These are phyloP conservation scores for Sinella curviseta DNA, from an alignment of 1,140 invertebrate species.

Conservation along the genomic window DNA sequence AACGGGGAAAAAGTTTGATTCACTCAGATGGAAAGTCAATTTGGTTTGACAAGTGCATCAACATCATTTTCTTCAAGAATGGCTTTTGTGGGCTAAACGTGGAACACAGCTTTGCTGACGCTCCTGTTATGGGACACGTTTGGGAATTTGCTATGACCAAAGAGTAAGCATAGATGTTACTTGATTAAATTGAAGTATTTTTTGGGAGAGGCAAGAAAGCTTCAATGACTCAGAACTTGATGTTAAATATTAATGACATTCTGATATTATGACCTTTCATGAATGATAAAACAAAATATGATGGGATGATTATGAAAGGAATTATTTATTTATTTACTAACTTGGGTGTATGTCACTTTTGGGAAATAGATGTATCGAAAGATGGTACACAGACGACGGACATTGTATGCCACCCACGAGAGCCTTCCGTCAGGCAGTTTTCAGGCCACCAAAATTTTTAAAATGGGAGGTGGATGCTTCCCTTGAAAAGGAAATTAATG, in stretches of 20 bases:
- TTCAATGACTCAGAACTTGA: no score
- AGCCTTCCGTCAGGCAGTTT: constrained; percentile 52
- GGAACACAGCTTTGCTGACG: constrained; percentile 63
- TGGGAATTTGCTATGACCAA: constrained; percentile 59
- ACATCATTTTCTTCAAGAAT: constrained; percentile 57
- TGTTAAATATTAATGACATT: no score
- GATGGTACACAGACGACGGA: constrained; percentile 54
- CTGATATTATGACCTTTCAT: no score
- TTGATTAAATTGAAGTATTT: no score
- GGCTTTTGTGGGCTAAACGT: constrained; percentile 61
- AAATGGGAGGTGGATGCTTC: constrained; percentile 53
- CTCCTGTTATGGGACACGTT: constrained; percentile 62
- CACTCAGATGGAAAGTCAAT: constrained; percentile 57
- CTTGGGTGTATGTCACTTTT: neutral
- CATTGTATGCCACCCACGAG: constrained; percentile 53
- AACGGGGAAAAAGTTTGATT: constrained; percentile 56
- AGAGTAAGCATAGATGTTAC: constrained; percentile 60
- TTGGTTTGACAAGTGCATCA: constrained; percentile 60
- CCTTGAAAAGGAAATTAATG: constrained; percentile 50
- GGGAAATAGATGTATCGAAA: constrained; percentile 53
- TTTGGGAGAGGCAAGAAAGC: no score
- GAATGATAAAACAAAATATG: neutral
- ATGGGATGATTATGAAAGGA: constrained; percentile 3
- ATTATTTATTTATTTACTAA: no score
- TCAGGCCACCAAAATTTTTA: constrained; percentile 50